Conservation (phyloP, 2,797 vertebrate genomes). For the Clamator glandarius region DNA sequence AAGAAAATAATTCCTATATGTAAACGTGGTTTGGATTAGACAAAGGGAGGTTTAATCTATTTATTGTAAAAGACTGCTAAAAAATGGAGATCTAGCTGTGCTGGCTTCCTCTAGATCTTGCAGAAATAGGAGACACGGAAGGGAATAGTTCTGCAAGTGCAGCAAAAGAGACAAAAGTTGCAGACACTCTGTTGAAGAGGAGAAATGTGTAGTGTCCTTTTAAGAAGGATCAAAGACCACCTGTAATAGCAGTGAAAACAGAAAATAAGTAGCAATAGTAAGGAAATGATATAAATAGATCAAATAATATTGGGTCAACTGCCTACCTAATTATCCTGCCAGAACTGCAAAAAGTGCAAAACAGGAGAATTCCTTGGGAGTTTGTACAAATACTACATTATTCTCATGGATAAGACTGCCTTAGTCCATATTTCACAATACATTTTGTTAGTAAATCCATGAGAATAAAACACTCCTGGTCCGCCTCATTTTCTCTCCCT, state of each 20-base stretch:
- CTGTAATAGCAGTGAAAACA: not conserved
- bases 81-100: not conserved
- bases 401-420: not conserved
- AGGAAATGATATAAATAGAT: not conserved
- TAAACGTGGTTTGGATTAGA: not conserved
- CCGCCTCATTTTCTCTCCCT: not conserved
- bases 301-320: not conserved
- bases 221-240: not conserved
- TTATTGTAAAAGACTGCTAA: not conserved
- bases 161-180: not conserved
- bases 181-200: not conserved
- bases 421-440: not conserved
- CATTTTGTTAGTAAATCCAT: not conserved
- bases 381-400: not conserved
- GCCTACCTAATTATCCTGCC: not conserved
- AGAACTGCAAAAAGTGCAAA: not conserved
- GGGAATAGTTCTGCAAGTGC: not conserved
- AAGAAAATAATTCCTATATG: not conserved
- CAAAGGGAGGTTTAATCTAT: not conserved
- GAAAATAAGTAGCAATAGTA: not conserved
- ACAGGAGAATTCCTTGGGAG: not conserved
- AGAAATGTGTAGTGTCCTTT: not conserved
- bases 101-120: not conserved
- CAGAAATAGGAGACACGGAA: not conserved
- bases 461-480: not conserved